Percentiles rank a stretch among this genome's conserved stretches.
Conservation (phyloP, 2,113 vertebrate genomes). For the Eurystomus gularis region DNA sequence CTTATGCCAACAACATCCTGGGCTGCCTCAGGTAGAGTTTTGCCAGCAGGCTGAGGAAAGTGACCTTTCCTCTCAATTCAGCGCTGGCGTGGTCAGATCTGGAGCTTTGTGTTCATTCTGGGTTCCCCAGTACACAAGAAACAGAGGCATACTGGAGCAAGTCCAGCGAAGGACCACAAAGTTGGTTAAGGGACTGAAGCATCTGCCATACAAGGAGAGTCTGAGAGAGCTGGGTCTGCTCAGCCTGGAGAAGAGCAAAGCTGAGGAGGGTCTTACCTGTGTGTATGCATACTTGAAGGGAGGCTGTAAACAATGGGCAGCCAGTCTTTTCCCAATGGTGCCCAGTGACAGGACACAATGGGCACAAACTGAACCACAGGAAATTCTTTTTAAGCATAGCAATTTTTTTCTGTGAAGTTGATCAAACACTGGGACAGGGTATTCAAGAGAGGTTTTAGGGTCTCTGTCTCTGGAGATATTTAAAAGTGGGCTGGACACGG, state of each 20-base stretch:
- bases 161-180: background rate
- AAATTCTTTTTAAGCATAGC: background rate
- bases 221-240: background rate
- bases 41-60: background rate
- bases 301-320: background rate
- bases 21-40: background rate
- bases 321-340: background rate
- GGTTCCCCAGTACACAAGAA: background rate
- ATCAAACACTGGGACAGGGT: background rate
- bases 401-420: background rate
- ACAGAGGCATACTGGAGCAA: background rate
- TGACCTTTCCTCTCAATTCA: background rate
- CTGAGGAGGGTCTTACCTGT: background rate
- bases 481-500: background rate
- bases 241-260: background rate
- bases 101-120: background rate
- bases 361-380: background rate
- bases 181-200: background rate
- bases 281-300: background rate
- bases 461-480: background rate
- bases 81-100: background rate
- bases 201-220: background rate
- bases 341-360: background rate
- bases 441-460: background rate
- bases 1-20: background rate